Evolutionary conservation across 2,113 vertebrate species (phyloP), one percentile per base, ranked within the genome.

Genomic region (Lepus timidus): DNA sequence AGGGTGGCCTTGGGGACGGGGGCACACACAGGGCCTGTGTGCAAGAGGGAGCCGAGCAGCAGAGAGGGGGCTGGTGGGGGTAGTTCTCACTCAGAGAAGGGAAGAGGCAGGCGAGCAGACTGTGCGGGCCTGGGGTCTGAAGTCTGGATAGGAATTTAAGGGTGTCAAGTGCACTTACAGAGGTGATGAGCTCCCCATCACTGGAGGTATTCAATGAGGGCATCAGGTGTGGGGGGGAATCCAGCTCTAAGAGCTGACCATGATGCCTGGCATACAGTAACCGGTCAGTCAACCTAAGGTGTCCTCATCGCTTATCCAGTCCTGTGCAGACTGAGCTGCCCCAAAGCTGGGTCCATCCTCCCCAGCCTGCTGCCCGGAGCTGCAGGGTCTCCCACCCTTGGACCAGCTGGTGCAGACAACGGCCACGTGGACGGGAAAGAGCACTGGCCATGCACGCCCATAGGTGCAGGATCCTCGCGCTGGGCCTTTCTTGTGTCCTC

Each of bases 1-100:
- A 33, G 17, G 31, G 44, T 44, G 17, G 17, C 25, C 8, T 4
- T 55, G 11, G 6, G 29, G 23, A 58, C 65, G 36, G 27, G 39
- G 36, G 27, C 25, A 33, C 9, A 33, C 8, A 39, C 6, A 51
- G 7, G 23, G 67, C 51, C 0, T 0, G 9, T 70, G 78, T 29
- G 64, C 9, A 23, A 1, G 20, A 0, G 36, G 9, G 11, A 29
- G 36, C 13, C 10, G 4, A 3, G 2, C 51, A 6, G 52, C 20
- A 19, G n/a, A 6, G 44, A 44, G 44, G n/a, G 14, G 23, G 62
- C 62, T 64, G 62, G 17, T 8, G 62, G 20, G 20, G 19, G 12
- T 68, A 6, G 13, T 58, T 33, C 49, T 31, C 27, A 20, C 58
- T 36, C 29, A 52, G 33, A 29, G 20, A 75, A 23, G 65, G 23